Evolutionary conservation across 2,113 vertebrate species (phyloP).

Genomic region (Rallus limicola): DNA sequence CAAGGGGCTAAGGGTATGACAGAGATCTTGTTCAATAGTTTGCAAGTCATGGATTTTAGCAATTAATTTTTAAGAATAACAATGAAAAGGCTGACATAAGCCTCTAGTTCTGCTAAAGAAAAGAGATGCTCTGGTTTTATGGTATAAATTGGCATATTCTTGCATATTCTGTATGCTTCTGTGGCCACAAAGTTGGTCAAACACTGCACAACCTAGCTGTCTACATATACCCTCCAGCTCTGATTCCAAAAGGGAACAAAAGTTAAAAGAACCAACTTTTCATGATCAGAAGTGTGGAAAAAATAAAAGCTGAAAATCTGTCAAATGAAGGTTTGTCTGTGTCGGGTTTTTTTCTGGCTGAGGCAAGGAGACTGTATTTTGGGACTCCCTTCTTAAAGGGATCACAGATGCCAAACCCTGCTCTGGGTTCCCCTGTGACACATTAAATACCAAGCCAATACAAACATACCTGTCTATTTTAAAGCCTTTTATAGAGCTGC

Average conservation of each 20-base stretch:
- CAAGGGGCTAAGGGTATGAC: not conserved
- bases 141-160: not conserved
- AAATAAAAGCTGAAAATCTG: not conserved
- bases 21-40: not conserved
- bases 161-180: not conserved
- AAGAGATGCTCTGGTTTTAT: not conserved
- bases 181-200: not conserved
- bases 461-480: not conserved
- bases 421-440: not conserved
- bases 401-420: not conserved
- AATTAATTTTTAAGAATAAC: not conserved
- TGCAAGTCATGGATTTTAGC: not conserved
- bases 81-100: not conserved
- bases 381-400: not conserved
- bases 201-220: not conserved
- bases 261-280: not conserved
- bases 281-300: not conserved
- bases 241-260: not conserved
- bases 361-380: not conserved
- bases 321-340: not conserved
- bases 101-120: not conserved
- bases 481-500: not conserved
- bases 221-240: not conserved
- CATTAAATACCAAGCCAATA: not conserved
- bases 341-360: not conserved